Conservation (phyloP, 2,113 vertebrate species). For the Thymallus thymallus region DNA sequence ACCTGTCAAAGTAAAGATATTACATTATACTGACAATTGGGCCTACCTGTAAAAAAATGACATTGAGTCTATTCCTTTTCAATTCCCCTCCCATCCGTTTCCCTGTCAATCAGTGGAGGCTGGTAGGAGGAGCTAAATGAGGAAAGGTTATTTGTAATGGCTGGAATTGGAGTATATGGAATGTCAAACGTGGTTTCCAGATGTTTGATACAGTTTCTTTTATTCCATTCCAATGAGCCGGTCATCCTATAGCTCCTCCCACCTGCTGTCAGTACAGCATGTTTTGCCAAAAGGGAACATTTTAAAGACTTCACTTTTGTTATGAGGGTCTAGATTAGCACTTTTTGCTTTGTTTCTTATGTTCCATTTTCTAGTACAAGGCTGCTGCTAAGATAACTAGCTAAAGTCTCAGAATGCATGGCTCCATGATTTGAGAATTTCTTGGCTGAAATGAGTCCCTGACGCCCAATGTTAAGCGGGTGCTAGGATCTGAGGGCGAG, state of each 20-base stretch:
- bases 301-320: background rate
- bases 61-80: background rate
- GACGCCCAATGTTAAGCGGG: conserved; percentile 41
- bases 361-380: conserved; percentile 24
- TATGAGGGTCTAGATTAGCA: background rate
- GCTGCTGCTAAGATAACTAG: conserved; percentile 44
- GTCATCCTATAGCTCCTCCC: too few species aligned
- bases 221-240: too few species aligned
- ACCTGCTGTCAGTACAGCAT: too few species aligned
- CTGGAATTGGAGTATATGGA: too few species aligned
- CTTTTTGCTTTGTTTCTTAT: conserved; percentile 23
- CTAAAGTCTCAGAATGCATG: conserved; percentile 27
- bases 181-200: too few species aligned
- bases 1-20: background rate
- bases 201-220: too few species aligned
- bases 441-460: conserved; percentile 43
- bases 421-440: conserved; percentile 57
- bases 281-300: background rate
- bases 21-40: background rate
- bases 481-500: conserved; percentile 56
- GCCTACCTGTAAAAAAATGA: background rate
- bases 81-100: background rate
- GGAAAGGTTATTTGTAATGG: too few species aligned
- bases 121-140: too few species aligned
- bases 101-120: too few species aligned